Conservation (phyloP, 1,140 invertebrate genomes). For the Ectropis grisescens region DNA sequence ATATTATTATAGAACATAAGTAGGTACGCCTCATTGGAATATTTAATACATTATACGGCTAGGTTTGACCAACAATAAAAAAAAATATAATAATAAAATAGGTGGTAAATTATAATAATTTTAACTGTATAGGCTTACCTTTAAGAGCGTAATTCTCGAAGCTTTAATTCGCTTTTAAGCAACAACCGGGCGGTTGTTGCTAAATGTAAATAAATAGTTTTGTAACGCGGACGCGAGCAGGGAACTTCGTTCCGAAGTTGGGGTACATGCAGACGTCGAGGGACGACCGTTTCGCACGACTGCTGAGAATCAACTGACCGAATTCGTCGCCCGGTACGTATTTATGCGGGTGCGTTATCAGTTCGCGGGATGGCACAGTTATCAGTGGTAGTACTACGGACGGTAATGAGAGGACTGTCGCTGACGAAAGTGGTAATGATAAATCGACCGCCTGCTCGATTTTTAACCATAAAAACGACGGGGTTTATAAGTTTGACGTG, state of each 20-base stretch:
- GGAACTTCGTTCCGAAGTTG: constrained; percentile 20
- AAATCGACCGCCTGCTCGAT: too few relatives aligned
- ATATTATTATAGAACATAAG: constrained; percentile 1
- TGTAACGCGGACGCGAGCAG: constrained; percentile 19
- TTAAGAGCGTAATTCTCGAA: constrained; percentile 69
- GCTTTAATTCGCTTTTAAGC: constrained; percentile 57
- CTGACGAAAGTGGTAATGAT: too few relatives aligned
- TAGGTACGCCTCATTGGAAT: not conserved
- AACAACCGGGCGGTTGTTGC: constrained; percentile 66
- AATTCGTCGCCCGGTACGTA: too few relatives aligned
- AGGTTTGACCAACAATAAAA: constrained; percentile 6
- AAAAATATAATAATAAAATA: too few relatives aligned
- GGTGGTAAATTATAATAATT: too few relatives aligned
- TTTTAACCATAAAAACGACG: too few relatives aligned
- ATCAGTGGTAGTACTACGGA: constrained; percentile 21
- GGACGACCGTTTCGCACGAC: constrained; percentile 27
- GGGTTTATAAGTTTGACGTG: too few relatives aligned
- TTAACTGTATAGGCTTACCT: too few relatives aligned
- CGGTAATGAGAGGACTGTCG: constrained; percentile 8
- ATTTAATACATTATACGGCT: not conserved
- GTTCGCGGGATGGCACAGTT: constrained; percentile 28
- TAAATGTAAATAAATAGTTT: constrained; percentile 24
- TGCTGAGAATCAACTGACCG: constrained; percentile 22
- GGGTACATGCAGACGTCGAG: constrained; percentile 11
- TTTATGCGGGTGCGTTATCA: constrained; percentile 49